Base-by-base conservation (phyloP, 1,140 invertebrate species). In the Drosophila yakuba region DNA sequence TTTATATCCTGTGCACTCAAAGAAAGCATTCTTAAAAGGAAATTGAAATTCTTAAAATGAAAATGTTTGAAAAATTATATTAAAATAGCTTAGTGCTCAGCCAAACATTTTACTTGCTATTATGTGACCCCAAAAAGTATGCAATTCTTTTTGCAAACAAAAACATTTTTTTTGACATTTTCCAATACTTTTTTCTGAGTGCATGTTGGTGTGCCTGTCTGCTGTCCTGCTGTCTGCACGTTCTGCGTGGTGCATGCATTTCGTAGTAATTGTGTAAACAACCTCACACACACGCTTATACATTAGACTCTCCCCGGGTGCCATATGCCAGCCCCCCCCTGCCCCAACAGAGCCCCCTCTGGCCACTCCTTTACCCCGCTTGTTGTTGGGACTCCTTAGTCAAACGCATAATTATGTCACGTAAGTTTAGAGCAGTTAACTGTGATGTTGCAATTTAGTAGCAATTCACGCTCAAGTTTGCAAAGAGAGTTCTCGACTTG, bases 351-450 rank as follows among this genome's bases (percentile, higher is more conserved):
- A 25, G 6, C 6, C 48, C 48, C n/a, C 48, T 39, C 0, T 39
- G 14, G 11, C 14, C 38, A 1, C 14, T 39, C 38, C 38, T 14
- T 39, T n/a, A 0, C n/a, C 35, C 15, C 20, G 20, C 10, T 52
- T 57, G 55, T 61, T 78, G 83, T 60, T 68, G 67, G 54, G 68
- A 64, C 83, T 66, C 74, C 75, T 79, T 88, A 82, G 83, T 77
- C 74, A 86, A 88, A 80, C 78, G 84, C 84, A 89, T 89, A 89
- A 89, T 89, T 89, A 89, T 89, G 84, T 89, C 84, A 89, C 84
- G 84, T 89, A 89, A 89, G 84, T 88, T 89, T 89, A 89, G 74
- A 89, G 84, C 80, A 89, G 84, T 89, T 89, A 89, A 83, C 84
- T 88, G 73, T 69, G 67, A 76, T 88, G 79, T 88, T 80, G 84